Conservation (phyloP, 1,140 invertebrate species). For the Holcopasites calliopsidis region DNA sequence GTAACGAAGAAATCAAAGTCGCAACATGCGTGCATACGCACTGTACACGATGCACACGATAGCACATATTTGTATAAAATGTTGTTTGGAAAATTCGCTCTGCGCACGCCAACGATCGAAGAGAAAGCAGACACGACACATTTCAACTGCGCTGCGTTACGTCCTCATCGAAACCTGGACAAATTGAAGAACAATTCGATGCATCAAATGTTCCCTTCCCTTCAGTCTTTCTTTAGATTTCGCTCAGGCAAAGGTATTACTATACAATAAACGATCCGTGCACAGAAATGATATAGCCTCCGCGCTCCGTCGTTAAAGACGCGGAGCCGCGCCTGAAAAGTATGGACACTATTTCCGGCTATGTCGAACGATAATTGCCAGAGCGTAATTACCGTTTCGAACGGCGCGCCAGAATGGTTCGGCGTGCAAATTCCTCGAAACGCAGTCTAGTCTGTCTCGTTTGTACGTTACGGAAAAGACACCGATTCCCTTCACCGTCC, state of each 20-base stretch:
- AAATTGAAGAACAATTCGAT: background rate
- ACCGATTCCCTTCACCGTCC: background rate
- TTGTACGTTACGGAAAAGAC: background rate
- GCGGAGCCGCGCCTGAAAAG: background rate
- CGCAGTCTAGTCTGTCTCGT: background rate
- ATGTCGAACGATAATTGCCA: conserved; percentile 9
- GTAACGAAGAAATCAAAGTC: too few species aligned
- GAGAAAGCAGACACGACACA: conserved; percentile 22
- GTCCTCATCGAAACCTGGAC: background rate
- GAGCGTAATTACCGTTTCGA: conserved; percentile 20
- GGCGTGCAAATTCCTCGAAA: background rate
- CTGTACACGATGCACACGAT: too few species aligned
- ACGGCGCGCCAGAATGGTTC: conserved; percentile 23
- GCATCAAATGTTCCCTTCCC: background rate
- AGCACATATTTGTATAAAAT: too few species aligned
- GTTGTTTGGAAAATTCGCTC: conserved; percentile 91
- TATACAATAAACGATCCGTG: background rate
- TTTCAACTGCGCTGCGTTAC: background rate
- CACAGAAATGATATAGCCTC: conserved; percentile 19
- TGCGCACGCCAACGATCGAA: conserved; percentile 82
- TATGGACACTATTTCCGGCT: conserved; percentile 1
- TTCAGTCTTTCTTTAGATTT: background rate
- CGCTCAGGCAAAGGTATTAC: conserved; percentile 4
- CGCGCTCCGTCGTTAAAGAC: background rate
- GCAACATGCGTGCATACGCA: too few species aligned